Conservation (phyloP, 2,888 invertebrate species). For the Oscheius sp. region DNA sequence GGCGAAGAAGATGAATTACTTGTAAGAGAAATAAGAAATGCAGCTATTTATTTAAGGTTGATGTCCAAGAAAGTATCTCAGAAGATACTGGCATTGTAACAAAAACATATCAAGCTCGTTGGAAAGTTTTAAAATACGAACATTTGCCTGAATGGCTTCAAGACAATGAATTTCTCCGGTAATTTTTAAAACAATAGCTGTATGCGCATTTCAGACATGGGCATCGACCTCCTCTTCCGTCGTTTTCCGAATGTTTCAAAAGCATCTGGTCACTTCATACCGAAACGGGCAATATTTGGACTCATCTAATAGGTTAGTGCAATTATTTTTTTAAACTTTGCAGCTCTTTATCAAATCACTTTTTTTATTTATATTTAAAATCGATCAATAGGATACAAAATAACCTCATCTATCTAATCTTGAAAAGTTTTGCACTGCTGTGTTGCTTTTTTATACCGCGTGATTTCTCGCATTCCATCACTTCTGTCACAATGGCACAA, state of each 20-base stretch:
- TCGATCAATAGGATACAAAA: too few species aligned
- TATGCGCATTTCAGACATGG: slow-evolving; percentile 73
- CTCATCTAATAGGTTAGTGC: slow-evolving; percentile 80
- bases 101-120: slow-evolving; percentile 59
- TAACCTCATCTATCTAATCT: too few species aligned
- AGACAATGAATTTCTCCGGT: slow-evolving; percentile 67
- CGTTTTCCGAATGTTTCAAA: slow-evolving; percentile 95
- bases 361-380: too few species aligned
- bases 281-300: slow-evolving; percentile 99
- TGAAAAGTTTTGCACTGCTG: too few species aligned
- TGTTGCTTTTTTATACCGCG: too few species aligned
- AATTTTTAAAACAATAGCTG: neutral
- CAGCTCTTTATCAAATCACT: too few species aligned
- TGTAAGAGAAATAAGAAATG: slow-evolving; percentile 19
- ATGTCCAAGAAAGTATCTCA: slow-evolving; percentile 58
- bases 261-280: slow-evolving; percentile 98
- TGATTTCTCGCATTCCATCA: too few species aligned
- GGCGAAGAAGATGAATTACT: slow-evolving; percentile 56
- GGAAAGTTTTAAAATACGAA: slow-evolving; percentile 78
- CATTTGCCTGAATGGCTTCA: slow-evolving; percentile 91
- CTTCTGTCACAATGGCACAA: too few species aligned
- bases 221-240: slow-evolving; percentile 93
- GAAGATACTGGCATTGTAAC: slow-evolving; percentile 58
- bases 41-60: slow-evolving; percentile 38
- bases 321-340: too few species aligned